Evolutionary conservation across 2,113 vertebrate species (phyloP).

Genomic region (Calidris pugnax): DNA sequence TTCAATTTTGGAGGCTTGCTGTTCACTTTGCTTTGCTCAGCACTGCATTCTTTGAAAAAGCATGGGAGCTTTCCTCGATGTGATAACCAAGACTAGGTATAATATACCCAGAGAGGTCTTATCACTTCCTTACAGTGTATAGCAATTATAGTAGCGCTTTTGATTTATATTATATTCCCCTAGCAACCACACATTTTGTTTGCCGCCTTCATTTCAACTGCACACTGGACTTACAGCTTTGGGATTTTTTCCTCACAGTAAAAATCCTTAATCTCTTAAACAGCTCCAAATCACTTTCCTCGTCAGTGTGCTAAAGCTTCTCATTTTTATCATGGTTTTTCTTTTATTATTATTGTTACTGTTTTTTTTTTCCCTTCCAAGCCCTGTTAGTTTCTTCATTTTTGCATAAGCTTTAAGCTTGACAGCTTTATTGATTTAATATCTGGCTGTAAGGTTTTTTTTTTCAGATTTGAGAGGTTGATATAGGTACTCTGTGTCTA

Average conservation of each 20-base stretch:
- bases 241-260: not conserved
- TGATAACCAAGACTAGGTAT: slow-evolving; percentile 28
- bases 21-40: slow-evolving; percentile 21
- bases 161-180: slow-evolving; percentile 51
- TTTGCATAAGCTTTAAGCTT: not conserved
- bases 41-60: not conserved
- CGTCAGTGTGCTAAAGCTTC: not conserved
- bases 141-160: slow-evolving; percentile 41
- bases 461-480: not conserved
- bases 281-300: not conserved
- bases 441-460: not conserved
- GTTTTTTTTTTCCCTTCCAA: not conserved
- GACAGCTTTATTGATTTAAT: not conserved
- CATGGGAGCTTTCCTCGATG: not conserved
- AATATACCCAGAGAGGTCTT: slow-evolving; percentile 48
- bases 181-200: slow-evolving; percentile 42
- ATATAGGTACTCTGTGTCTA: not conserved
- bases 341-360: not conserved
- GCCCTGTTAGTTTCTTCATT: not conserved
- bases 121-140: slow-evolving; percentile 44
- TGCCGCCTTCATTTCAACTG: not conserved
- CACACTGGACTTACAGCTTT: not conserved
- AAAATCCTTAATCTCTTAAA: slow-evolving; percentile 47
- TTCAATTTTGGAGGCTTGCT: slow-evolving; percentile 11
- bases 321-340: not conserved